These are phyloP conservation scores for Ophion costatus DNA, from an alignment of 2,888 invertebrate genomes.

Conservation along the genomic window DNA sequence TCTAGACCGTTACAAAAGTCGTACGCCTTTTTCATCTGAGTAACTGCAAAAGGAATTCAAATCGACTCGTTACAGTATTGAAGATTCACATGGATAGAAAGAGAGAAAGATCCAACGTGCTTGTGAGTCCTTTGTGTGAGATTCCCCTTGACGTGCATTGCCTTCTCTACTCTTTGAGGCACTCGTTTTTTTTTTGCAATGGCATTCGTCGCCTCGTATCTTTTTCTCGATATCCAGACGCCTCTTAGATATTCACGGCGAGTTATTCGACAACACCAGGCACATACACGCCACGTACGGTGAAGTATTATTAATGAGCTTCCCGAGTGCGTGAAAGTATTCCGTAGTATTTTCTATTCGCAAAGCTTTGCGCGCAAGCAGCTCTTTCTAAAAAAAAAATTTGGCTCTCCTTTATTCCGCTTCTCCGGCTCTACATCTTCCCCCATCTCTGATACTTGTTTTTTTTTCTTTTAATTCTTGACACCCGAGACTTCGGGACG, in stretches of 20 bases:
- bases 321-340: slow-evolving; percentile 53
- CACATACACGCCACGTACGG: slow-evolving; percentile 44
- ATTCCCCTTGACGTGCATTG: slow-evolving; percentile 17
- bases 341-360: slow-evolving; percentile 56
- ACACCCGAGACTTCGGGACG: slow-evolving; percentile 13
- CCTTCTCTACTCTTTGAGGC: slow-evolving; percentile 14
- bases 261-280: slow-evolving; percentile 44
- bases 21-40: slow-evolving; percentile 1
- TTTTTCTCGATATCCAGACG: slow-evolving; percentile 39
- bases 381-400: background rate
- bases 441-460: background rate
- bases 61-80: slow-evolving; percentile 9
- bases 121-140: slow-evolving; percentile 18
- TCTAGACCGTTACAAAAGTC: slow-evolving; percentile 5
- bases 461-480: slow-evolving; percentile 13
- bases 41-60: slow-evolving; percentile 6
- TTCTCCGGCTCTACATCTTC: slow-evolving; percentile 4
- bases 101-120: background rate
- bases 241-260: slow-evolving; percentile 48
- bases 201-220: slow-evolving; percentile 12
- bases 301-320: slow-evolving; percentile 60
- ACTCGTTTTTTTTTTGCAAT: slow-evolving; percentile 15
- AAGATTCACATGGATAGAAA: slow-evolving; percentile 1
- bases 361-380: slow-evolving; percentile 34
- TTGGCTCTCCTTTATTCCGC: background rate